A percentile compares a stretch with the other conserved stretches of the same genome.
phyloP scores from a whole-genome alignment of 2,797 vertebrate genomes.

The Paratrypauchen microcephalus region DNA sequence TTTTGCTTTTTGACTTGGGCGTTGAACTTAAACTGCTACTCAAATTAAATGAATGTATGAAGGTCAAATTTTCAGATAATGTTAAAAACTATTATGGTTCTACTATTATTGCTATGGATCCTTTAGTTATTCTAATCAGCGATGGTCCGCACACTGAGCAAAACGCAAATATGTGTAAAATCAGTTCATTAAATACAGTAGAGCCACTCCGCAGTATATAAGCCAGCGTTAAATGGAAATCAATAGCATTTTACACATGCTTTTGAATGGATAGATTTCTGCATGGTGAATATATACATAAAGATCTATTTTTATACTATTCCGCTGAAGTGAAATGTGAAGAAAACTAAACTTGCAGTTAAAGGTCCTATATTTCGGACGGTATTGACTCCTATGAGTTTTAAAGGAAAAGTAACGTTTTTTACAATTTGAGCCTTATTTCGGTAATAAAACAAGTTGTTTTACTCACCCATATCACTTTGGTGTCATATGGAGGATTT shows the following conservation, averaged over 20 bases:
- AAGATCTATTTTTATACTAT: conserved; percentile 5
- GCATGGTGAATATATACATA: background rate
- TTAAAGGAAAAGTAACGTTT: too few species aligned
- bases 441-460: too few species aligned
- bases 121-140: background rate
- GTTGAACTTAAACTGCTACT: too few species aligned
- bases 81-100: background rate
- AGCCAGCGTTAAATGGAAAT: conserved; percentile 21
- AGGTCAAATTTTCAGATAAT: background rate
- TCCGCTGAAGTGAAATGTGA: background rate
- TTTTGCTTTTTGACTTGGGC: background rate
- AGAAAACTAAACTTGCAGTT: too few species aligned
- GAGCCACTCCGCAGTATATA: conserved; percentile 8
- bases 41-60: background rate
- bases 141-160: background rate
- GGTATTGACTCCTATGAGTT: too few species aligned
- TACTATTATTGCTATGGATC: conserved; percentile 16
- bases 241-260: conserved; percentile 23
- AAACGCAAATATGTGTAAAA: conserved; percentile 25
- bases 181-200: conserved; percentile 17
- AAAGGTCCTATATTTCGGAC: too few species aligned
- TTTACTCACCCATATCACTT: too few species aligned
- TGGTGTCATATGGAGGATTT: too few species aligned
- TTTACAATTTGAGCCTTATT: too few species aligned
- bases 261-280: conserved; percentile 18